Percentiles rank a stretch among this genome's conserved stretches.
These are phyloP conservation scores for Serripes groenlandicus DNA, from an alignment of 2,888 invertebrate genomes.

Conservation along the genomic window DNA sequence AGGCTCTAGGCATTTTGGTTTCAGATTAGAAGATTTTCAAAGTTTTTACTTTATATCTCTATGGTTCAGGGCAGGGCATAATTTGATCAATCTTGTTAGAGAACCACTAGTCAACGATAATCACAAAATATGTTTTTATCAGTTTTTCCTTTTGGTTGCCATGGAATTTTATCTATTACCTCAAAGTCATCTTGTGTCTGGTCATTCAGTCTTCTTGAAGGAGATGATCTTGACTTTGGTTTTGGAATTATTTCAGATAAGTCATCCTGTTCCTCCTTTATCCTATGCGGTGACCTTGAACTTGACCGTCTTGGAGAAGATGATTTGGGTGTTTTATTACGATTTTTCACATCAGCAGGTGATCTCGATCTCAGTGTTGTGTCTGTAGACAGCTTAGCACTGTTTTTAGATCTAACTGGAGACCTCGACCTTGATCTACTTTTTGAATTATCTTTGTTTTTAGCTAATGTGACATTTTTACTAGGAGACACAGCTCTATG, in stretches of 20 bases:
- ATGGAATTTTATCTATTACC: too few relatives aligned
- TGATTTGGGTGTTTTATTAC: background rate
- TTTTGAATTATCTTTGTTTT: too few relatives aligned
- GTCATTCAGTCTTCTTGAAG: background rate
- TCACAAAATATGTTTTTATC: too few relatives aligned
- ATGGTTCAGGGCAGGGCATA: too few relatives aligned
- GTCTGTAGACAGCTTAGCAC: background rate
- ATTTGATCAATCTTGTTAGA: too few relatives aligned
- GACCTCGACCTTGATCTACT: constrained; percentile 24
- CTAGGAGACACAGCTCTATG: too few relatives aligned
- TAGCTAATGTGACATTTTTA: too few relatives aligned
- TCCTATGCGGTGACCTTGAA: constrained; percentile 22
- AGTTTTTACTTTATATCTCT: too few relatives aligned
- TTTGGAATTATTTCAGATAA: constrained; percentile 4
- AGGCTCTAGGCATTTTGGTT: too few relatives aligned
- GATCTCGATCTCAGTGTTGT: background rate
- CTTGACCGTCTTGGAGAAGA: constrained; percentile 5
- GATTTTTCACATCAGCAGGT: background rate
- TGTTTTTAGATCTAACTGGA: background rate
- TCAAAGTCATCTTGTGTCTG: background rate
- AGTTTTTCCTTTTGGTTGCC: too few relatives aligned
- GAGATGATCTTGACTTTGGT: background rate
- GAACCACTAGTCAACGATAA: too few relatives aligned
- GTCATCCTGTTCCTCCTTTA: constrained; percentile 10
- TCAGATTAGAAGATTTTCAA: too few relatives aligned